Percentiles rank a stretch among this genome's conserved stretches.
Conservation (phyloP, 2,888 invertebrate genomes). For the Serripes groenlandicus region DNA sequence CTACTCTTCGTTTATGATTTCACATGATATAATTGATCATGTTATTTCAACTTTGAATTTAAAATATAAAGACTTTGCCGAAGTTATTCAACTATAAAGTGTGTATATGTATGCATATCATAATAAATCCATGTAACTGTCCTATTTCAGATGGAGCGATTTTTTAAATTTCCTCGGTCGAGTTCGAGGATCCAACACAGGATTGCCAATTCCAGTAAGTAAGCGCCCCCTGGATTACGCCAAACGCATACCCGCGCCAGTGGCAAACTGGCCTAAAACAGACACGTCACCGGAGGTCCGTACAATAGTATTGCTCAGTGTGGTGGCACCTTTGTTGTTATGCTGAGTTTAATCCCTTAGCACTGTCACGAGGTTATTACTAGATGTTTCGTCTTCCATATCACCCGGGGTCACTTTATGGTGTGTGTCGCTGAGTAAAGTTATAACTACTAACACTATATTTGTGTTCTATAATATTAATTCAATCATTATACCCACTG, state of each 20-base stretch:
- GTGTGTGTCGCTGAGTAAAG: too few relatives aligned
- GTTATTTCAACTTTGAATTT: too few relatives aligned
- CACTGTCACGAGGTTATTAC: not conserved
- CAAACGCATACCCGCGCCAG: constrained; percentile 76
- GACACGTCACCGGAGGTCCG: constrained; percentile 63
- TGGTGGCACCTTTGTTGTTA: too few relatives aligned
- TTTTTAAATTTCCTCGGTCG: constrained; percentile 80
- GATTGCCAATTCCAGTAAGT: constrained; percentile 79
- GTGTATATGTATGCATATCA: too few relatives aligned
- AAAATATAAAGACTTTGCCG: too few relatives aligned
- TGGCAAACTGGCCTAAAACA: constrained; percentile 77
- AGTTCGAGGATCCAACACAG: constrained; percentile 78
- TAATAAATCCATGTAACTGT: too few relatives aligned
- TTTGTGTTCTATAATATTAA: too few relatives aligned
- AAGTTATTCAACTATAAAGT: too few relatives aligned
- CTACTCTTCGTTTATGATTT: too few relatives aligned
- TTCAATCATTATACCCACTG: too few relatives aligned
- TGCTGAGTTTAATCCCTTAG: not conserved
- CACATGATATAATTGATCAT: too few relatives aligned
- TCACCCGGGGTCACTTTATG: not conserved
- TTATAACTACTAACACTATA: too few relatives aligned
- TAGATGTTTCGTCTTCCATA: not conserved
- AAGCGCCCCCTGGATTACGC: constrained; percentile 82
- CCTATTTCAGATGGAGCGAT: constrained; percentile 78
- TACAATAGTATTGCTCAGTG: constrained; percentile 6